Evolutionary conservation across 2,113 vertebrate genomes (phyloP).

Genomic region (Sardina pilchardus): DNA sequence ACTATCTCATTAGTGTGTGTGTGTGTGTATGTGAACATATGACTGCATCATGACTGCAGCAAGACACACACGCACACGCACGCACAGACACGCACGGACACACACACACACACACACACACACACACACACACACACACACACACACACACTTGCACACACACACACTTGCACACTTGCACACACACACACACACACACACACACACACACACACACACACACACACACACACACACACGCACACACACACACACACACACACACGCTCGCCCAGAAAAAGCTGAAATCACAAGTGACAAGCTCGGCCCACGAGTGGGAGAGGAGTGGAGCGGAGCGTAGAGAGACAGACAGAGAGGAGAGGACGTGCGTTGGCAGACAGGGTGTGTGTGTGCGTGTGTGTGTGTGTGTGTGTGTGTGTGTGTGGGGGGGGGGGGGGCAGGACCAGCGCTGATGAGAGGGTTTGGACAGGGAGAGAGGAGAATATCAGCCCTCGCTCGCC

Average conservation of each 20-base stretch:
- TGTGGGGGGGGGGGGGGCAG: not conserved
- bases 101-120: not conserved
- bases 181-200: not conserved
- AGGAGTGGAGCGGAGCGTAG: not conserved
- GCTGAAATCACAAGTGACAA: conserved; percentile 1
- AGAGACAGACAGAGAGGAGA: not conserved
- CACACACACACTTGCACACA: conserved; percentile 15
- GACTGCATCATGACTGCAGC: not conserved
- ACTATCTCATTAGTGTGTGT: not conserved
- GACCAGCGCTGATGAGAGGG: not conserved
- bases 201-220: not conserved
- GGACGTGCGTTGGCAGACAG: not conserved
- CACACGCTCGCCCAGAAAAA: not conserved
- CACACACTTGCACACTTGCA: too few species aligned
- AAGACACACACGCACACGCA: not conserved
- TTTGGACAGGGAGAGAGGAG: not conserved
- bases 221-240: not conserved
- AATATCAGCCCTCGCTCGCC: not conserved
- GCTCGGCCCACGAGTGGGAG: not conserved
- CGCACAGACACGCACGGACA: not conserved
- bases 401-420: too few species aligned
- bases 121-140: not conserved
- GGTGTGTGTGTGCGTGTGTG: too few species aligned
- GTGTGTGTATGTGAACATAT: not conserved
- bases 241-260: conserved; percentile 2